Base-by-base conservation (phyloP, 92 coral and sea anemone species). In the Epizoanthus scotinus region DNA sequence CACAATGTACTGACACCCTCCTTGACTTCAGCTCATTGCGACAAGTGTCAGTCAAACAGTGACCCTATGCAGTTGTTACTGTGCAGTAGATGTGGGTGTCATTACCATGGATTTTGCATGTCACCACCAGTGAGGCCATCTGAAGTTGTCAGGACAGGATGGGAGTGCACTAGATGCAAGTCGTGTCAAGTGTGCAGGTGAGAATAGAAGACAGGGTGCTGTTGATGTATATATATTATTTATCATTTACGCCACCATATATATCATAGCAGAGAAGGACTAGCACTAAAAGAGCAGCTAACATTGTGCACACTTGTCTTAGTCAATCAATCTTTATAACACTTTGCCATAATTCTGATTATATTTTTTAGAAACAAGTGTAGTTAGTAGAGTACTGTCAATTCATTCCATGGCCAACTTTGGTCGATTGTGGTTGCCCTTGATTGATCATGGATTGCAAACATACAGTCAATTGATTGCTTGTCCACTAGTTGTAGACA, bases 161-260 rank as follows among this genome's bases (percentile, higher is more conserved):
- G 99, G 99, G 94, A 96, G 82, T 96, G 99, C 85, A 73, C 62
- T 22, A 85, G 85, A 87, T 96, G 99, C 85, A 96, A 93, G 88
- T 83, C 94, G 18, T 96, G 99, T 58, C 94, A 96, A 81, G 60
- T 78, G 31, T 96, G 99, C 91, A 91, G 98, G 99, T 96, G 60
- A 84, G 57, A 5, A 63, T 34, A 36, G 49, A 6, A 17, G 22
- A 67, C 73, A 38, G 36, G 70, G 44, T 3, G 20, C 40, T 34
- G 3, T 67, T 19, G 27, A 36, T n/a, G 19, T 15, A 57, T 1
- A 19, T 70, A 12, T 38, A 4, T 67, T 7, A 36, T n/a, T n/a
- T 8, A 19, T 54, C 20, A 36, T 64, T 64, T 26, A 28, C 28
- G 38, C 72, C 19, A 20, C 15, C 10, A 26, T 20, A 68, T 68